phyloP scores from a whole-genome alignment of 2,797 vertebrate genomes.

The Microchirus variegatus region DNA sequence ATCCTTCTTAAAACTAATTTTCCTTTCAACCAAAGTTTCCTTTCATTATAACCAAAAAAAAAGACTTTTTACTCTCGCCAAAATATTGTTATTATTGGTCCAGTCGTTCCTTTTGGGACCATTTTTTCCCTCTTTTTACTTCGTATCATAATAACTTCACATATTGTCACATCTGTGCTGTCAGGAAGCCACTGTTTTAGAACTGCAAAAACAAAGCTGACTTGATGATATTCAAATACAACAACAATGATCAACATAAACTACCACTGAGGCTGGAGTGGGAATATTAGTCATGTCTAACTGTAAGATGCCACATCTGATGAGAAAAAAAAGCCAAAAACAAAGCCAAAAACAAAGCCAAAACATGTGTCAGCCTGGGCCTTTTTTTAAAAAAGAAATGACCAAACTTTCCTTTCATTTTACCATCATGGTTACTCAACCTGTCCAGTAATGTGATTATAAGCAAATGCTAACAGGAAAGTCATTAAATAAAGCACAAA shows the following conservation, averaged over 20 bases:
- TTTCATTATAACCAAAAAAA: slow-evolving; percentile 18
- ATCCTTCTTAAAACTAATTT: slow-evolving; percentile 20
- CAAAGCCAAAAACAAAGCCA: slow-evolving; percentile 55
- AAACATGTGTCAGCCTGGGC: slow-evolving; percentile 44
- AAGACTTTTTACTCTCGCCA: no score
- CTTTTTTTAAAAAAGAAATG: slow-evolving; percentile 21
- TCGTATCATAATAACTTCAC: no score
- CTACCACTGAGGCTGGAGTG: no score
- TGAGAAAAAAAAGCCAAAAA: slow-evolving; percentile 56
- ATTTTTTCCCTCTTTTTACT: no score
- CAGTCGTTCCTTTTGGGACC: no score
- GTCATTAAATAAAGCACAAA: neutral
- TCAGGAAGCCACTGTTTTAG: no score
- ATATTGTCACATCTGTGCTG: no score
- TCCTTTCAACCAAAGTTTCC: slow-evolving; percentile 23
- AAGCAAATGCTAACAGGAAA: slow-evolving; percentile 10
- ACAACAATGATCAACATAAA: no score
- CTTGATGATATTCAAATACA: no score
- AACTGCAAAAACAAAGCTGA: no score
- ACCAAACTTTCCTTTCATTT: slow-evolving; percentile 42
- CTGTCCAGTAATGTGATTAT: slow-evolving; percentile 13
- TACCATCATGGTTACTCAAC: slow-evolving; percentile 37
- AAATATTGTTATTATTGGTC: no score
- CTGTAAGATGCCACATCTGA: slow-evolving; percentile 61
- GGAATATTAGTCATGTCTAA: slow-evolving; percentile 54